Conservation (phyloP, 2,113 vertebrate genomes). For the Strix uralensis region DNA sequence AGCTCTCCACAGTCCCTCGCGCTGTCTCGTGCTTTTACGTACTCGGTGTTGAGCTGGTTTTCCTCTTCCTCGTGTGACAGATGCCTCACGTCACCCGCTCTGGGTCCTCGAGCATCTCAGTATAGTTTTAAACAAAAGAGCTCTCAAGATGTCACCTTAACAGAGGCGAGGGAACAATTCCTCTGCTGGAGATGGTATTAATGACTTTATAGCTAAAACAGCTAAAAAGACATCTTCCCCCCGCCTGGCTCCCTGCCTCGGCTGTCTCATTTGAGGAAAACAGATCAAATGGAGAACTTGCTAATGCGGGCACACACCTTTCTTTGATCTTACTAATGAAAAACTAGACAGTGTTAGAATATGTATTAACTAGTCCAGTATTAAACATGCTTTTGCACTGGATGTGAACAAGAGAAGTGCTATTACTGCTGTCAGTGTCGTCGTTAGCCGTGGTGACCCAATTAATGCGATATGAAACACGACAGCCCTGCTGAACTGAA, state of each 20-base stretch:
- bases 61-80: neutral
- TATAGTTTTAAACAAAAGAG: neutral
- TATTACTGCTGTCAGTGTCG: neutral
- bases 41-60: neutral
- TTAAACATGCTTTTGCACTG: neutral
- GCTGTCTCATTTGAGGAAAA: neutral
- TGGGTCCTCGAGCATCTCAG: neutral
- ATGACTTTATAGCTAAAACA: neutral
- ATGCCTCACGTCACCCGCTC: neutral
- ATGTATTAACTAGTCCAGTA: neutral
- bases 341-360: neutral
- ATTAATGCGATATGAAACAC: neutral
- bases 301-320: neutral
- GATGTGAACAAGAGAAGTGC: neutral
- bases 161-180: neutral
- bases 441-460: neutral
- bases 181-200: neutral
- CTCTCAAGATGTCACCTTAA: neutral
- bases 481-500: neutral
- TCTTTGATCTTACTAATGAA: conserved; percentile 31
- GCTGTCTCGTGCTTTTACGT: fast-evolving
- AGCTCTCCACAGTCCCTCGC: neutral
- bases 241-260: neutral
- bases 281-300: neutral
- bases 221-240: neutral